A percentile compares a stretch with the other conserved stretches of the same genome.
These are phyloP conservation scores for Nannoperca obscura DNA, from an alignment of 2,797 vertebrate genomes.

Conservation along the genomic window DNA sequence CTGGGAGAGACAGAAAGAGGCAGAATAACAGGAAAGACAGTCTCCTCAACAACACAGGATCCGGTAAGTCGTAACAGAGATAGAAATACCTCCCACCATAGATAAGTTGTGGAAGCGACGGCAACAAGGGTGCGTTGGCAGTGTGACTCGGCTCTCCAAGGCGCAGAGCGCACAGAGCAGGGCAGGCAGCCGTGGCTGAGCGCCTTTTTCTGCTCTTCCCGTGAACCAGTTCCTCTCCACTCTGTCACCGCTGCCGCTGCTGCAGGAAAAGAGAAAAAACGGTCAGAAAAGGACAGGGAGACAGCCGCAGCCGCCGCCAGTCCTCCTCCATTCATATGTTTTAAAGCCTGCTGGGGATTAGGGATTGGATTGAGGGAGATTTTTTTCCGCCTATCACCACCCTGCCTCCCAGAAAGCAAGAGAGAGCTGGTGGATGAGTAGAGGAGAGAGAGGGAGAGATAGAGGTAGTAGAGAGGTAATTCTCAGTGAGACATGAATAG, in stretches of 20 bases:
- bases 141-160: conserved; percentile 34
- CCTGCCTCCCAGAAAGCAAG: conserved; percentile 40
- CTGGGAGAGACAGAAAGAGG: conserved; percentile 43
- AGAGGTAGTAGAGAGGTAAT: conserved; percentile 1
- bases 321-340: conserved; percentile 60
- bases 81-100: conserved; percentile 38
- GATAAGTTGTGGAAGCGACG: conserved; percentile 43
- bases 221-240: conserved; percentile 19
- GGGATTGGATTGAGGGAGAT: conserved; percentile 59
- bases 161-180: conserved; percentile 38
- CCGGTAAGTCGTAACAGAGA: conserved; percentile 65
- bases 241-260: conserved; percentile 26
- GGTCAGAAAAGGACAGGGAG: conserved; percentile 30
- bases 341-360: conserved; percentile 56
- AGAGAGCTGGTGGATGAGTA: conserved; percentile 15
- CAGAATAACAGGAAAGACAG: conserved; percentile 46
- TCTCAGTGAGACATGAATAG: conserved; percentile 5
- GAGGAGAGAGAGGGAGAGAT: conserved; percentile 19
- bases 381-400: conserved; percentile 66
- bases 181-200: conserved; percentile 28
- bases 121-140: conserved; percentile 8
- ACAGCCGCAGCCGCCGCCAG: conserved; percentile 9
- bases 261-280: conserved; percentile 21
- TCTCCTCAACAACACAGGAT: conserved; percentile 46
- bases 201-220: conserved; percentile 22